Conservation (phyloP, 2,888 invertebrate genomes). For the Eulithis prunata region DNA sequence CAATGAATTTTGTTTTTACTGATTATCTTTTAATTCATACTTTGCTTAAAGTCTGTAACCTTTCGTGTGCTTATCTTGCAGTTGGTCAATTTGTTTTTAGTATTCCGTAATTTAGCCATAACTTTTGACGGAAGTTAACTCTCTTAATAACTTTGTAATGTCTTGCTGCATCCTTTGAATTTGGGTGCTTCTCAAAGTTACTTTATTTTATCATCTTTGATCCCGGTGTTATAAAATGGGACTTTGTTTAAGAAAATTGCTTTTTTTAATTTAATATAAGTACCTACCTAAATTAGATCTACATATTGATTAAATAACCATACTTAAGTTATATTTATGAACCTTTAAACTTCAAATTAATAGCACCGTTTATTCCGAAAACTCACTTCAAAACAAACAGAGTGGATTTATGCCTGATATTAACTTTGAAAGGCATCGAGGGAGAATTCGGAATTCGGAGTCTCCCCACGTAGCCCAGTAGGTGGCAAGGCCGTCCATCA, state of each 20-base stretch:
- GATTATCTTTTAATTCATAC: no score
- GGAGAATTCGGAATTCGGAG: conserved; percentile 27
- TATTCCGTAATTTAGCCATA: neutral
- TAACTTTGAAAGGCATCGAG: conserved; percentile 22
- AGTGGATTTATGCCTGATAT: conserved; percentile 32
- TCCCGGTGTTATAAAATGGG: no score
- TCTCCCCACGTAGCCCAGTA: conserved; percentile 36
- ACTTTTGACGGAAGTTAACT: neutral
- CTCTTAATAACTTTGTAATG: no score
- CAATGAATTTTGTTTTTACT: no score
- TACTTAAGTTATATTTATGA: neutral
- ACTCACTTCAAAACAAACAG: conserved; percentile 25
- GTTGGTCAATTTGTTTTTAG: neutral
- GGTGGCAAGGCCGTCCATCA: conserved; percentile 36
- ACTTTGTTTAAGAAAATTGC: no score
- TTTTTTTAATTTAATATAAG: no score
- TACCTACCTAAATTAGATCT: no score
- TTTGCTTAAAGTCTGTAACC: no score
- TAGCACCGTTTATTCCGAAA: conserved; percentile 8
- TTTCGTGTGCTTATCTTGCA: neutral
- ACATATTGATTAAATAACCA: neutral
- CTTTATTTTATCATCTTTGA: no score
- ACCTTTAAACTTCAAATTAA: conserved; percentile 12
- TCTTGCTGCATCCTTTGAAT: no score
- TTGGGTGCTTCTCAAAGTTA: no score